A percentile compares a stretch with the other conserved stretches of the same genome.
Evolutionary conservation across 2,888 invertebrate species (phyloP).

Genomic region (Apoda limacodes): DNA sequence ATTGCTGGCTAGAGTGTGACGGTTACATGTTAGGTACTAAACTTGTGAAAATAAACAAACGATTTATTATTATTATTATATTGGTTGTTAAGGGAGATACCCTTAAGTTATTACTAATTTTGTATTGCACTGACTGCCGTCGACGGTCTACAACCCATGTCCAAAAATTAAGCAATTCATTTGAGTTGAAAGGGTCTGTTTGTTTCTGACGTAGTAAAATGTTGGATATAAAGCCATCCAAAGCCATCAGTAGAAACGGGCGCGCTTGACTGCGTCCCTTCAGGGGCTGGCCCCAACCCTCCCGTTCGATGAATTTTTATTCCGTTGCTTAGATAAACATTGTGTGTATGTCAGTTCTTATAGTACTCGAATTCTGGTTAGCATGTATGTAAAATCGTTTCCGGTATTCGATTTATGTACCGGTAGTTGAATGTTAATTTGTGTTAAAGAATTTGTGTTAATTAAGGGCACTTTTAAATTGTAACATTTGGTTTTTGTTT

Average conservation of each 20-base stretch:
- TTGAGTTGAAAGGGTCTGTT: conserved; percentile 60
- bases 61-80: no score
- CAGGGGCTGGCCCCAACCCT: conserved; percentile 28
- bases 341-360: no score
- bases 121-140: conserved; percentile 23
- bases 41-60: no score
- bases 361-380: no score
- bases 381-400: no score
- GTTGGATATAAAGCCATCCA: conserved; percentile 46
- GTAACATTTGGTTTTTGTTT: no score
- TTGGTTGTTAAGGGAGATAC: no score
- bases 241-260: conserved; percentile 38
- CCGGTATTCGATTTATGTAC: conserved; percentile 52
- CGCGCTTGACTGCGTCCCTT: conserved; percentile 51
- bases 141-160: conserved; percentile 44
- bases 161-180: conserved; percentile 67
- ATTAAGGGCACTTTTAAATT: no score
- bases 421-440: conserved; percentile 44
- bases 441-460: no score
- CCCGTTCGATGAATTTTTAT: conserved; percentile 49
- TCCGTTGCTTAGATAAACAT: conserved; percentile 64
- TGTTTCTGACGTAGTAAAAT: conserved; percentile 60
- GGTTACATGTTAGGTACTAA: no score
- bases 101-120: background rate
- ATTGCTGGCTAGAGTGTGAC: no score